Evolutionary conservation across 1,140 invertebrate genomes (phyloP), one percentile per base, ranked within the genome.

Genomic region (Hycleus phaleratus): DNA sequence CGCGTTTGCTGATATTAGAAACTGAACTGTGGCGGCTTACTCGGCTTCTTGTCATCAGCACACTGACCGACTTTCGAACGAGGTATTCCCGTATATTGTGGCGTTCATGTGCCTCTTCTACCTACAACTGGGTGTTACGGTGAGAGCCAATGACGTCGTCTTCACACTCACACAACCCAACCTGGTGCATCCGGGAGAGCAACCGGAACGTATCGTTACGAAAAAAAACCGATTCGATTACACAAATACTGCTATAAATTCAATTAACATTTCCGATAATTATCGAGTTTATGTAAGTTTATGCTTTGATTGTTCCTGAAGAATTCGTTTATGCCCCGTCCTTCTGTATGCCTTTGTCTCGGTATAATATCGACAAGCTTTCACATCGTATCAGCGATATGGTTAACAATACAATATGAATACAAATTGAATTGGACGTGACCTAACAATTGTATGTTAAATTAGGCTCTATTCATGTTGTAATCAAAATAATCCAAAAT

Each of bases 11-110:
- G 32, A 32, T 32, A 32, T 2, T 32, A 32, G 32, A 32, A 32
- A 25, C 49, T 51, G 11, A 25, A 53, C 51, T 53, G 51, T 32
- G 7, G 51, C 32, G 32, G 7, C 4, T 32, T 53, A 26, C 46
- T 53, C 9, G 51, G 42, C 40, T 53, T 53, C 51, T 45, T 53
- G 46, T 32, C 46, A 7, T 32, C 51, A 53, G 61, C 66, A 66
- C 58, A 70, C 60, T 70, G 68, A 70, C 68, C 68, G 68, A 70
- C 68, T 70, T 70, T 70, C 68, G 46, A 64, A 58, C 58, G 61
- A 64, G 62, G 58, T 54, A 64, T 64, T 68, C 61, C 61, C 66
- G 55, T 58, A 59, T 58, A 54, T 62, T 65, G 32, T 32, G 32
- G 32, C 3, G 32, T 7, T 32, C 32, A 7, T 32, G 32, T 7